Evolutionary conservation across 1,140 invertebrate species (phyloP).

Genomic region (Drosophila auraria): DNA sequence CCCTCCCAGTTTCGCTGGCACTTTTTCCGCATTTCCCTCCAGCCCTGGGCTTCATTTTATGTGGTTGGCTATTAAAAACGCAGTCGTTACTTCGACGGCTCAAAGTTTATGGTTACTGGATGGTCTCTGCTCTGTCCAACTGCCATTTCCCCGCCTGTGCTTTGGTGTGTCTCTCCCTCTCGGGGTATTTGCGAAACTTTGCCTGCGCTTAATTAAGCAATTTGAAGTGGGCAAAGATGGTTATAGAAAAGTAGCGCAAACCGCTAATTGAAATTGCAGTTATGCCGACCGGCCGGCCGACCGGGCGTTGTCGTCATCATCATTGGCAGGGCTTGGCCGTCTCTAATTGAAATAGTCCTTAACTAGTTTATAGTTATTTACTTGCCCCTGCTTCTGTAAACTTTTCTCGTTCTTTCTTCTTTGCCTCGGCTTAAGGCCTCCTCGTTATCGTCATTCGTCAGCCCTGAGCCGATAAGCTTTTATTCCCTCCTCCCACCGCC

Average conservation of each 20-base stretch:
- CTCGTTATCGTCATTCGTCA: constrained; percentile 32
- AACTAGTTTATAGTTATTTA: constrained; percentile 83
- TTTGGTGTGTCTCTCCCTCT: neutral
- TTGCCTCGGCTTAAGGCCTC: constrained; percentile 23
- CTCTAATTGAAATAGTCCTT: constrained; percentile 81
- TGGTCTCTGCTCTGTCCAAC: constrained; percentile 17
- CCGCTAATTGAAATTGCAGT: constrained; percentile 82
- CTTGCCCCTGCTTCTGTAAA: constrained; percentile 52
- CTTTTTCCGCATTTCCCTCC: constrained; percentile 4
- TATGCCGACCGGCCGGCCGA: constrained; percentile 45
- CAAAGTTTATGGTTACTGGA: constrained; percentile 62
- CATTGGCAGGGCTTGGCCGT: constrained; percentile 53
- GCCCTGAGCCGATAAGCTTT: constrained; percentile 58
- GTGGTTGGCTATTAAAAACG: constrained; percentile 71
- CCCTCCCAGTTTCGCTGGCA: neutral
- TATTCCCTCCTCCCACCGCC: neutral
- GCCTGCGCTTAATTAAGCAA: constrained; percentile 79
- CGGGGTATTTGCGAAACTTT: constrained; percentile 74
- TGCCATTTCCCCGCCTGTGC: constrained; percentile 10
- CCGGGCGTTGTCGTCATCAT: constrained; percentile 25
- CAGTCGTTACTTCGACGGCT: constrained; percentile 77
- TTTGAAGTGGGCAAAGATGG: constrained; percentile 64
- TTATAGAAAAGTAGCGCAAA: constrained; percentile 69
- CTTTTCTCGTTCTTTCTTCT: constrained; percentile 31
- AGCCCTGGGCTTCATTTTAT: constrained; percentile 36